These are phyloP conservation scores for Tromatobia lineatoria DNA, from an alignment of 2,888 invertebrate species.

Conservation along the genomic window DNA sequence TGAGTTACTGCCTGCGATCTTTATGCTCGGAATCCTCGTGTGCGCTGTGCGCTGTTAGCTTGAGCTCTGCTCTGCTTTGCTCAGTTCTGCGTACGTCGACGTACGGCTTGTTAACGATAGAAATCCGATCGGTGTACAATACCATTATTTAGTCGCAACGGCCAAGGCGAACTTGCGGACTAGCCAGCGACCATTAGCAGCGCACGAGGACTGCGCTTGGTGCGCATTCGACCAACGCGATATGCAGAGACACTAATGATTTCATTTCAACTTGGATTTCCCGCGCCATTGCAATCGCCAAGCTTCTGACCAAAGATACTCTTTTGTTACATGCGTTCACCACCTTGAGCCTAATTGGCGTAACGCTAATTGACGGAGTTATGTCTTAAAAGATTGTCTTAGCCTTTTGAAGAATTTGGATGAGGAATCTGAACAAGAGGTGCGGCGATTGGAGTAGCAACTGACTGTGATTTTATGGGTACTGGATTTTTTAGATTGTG, in stretches of 20 bases:
- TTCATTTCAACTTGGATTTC: slow-evolving; percentile 79
- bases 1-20: slow-evolving; percentile 79
- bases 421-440: background rate
- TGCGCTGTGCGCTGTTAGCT: slow-evolving; percentile 13
- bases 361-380: slow-evolving; percentile 5
- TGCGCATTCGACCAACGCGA: slow-evolving; percentile 45
- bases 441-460: background rate
- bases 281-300: slow-evolving; percentile 25
- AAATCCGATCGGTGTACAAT: slow-evolving; percentile 83
- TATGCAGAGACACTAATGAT: slow-evolving; percentile 77
- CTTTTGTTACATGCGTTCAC: background rate
- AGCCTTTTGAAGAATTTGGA: background rate
- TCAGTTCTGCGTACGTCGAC: slow-evolving; percentile 59
- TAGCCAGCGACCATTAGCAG: slow-evolving; percentile 76
- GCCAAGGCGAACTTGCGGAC: slow-evolving; percentile 54
- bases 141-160: slow-evolving; percentile 81
- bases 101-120: slow-evolving; percentile 83
- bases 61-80: slow-evolving; percentile 58
- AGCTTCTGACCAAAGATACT: background rate
- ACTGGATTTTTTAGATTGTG: too few species aligned
- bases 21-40: slow-evolving; percentile 74
- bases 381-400: background rate
- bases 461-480: background rate
- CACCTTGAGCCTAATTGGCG: slow-evolving; percentile 19
- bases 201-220: slow-evolving; percentile 58